These are phyloP conservation scores for Teleiodes luculella DNA, from an alignment of 2,888 invertebrate genomes.

Conservation along the genomic window DNA sequence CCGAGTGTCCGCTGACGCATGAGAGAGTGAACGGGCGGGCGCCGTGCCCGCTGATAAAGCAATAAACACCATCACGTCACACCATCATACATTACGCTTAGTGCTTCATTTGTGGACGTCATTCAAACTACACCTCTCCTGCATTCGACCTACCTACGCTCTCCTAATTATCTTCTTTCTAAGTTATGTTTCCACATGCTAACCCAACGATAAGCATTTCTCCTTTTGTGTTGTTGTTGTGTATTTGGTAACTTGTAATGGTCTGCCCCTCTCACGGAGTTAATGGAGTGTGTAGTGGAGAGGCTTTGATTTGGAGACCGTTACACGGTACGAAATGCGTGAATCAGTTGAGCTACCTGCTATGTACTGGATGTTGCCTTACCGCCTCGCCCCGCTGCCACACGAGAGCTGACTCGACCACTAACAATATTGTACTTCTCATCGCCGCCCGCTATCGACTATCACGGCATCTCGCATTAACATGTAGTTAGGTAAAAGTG, in stretches of 20 bases:
- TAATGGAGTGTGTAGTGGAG: background rate
- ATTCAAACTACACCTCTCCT: constrained; percentile 4
- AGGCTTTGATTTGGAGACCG: constrained; percentile 22
- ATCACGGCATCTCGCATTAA: constrained; percentile 39
- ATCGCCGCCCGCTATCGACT: too few relatives aligned
- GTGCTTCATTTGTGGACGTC: background rate
- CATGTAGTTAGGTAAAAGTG: constrained; percentile 59
- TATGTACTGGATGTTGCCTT: background rate
- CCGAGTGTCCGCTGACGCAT: too few relatives aligned
- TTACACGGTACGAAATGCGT: constrained; percentile 30
- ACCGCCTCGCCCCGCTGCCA: too few relatives aligned
- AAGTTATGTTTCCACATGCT: constrained; percentile 12
- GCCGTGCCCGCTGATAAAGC: constrained; percentile 1
- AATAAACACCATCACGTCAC: background rate
- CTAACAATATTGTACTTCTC: constrained; percentile 77
- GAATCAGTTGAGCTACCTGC: background rate
- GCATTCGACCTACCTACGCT: background rate
- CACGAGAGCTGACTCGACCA: background rate
- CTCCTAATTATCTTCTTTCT: background rate
- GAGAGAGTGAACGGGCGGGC: too few relatives aligned
- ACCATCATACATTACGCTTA: constrained; percentile 5
- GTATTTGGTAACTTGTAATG: constrained; percentile 39
- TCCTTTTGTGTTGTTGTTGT: constrained; percentile 18
- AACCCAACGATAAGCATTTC: constrained; percentile 34
- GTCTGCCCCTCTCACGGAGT: constrained; percentile 14